Evolutionary conservation across 2,113 vertebrate genomes (phyloP).

Genomic region (Rhinopomastus cyanomelas): DNA sequence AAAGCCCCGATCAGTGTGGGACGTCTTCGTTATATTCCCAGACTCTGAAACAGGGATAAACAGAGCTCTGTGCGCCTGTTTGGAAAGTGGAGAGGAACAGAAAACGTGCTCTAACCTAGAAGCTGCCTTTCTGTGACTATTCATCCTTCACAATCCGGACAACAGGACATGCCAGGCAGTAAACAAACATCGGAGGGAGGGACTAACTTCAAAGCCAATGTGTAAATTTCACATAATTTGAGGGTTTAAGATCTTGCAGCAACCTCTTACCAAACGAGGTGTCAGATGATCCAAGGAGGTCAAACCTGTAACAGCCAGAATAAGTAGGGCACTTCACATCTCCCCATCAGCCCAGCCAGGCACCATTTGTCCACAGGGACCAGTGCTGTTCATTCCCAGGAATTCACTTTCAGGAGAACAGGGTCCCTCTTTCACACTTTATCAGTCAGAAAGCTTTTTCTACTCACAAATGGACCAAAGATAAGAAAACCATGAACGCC

Average conservation of each 20-base stretch:
- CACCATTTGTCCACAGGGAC: neutral
- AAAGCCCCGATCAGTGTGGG: accelerated
- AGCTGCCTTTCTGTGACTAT: conserved; percentile 24
- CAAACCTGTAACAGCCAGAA: conserved; percentile 29
- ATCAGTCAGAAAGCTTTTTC: neutral
- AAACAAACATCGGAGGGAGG: conserved; percentile 42
- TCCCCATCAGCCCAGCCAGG: neutral
- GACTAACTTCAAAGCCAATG: conserved; percentile 32
- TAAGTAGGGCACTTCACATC: conserved; percentile 21
- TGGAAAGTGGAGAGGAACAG: neutral
- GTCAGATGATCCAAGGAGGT: conserved; percentile 51
- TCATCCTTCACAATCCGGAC: conserved; percentile 39
- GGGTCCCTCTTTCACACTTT: neutral
- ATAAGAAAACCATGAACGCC: neutral
- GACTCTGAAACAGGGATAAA: neutral
- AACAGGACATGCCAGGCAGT: conserved; percentile 17
- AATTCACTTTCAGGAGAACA: neutral
- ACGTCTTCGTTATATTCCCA: accelerated
- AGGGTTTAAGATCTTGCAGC: conserved; percentile 49
- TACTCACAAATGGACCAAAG: neutral
- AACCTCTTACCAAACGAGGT: conserved; percentile 48
- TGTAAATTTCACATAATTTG: conserved; percentile 50
- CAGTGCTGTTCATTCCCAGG: neutral
- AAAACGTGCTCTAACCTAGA: conserved; percentile 13
- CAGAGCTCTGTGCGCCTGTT: accelerated